Evolutionary conservation across 2,888 invertebrate genomes (phyloP).

Genomic region (Stenotaenia linearis): DNA sequence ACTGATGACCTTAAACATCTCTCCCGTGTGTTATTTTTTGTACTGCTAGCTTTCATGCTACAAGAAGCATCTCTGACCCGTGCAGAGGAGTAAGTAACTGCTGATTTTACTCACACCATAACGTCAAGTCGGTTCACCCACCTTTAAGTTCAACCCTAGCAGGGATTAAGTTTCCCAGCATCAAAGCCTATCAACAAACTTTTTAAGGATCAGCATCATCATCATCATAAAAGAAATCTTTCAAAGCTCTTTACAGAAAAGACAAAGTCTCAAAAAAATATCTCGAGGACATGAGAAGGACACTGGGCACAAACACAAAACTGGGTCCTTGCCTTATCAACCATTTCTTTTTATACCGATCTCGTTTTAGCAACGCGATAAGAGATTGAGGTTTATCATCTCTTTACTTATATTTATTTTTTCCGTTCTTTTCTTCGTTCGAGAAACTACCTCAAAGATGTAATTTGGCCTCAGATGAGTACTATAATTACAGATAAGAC

Average conservation of each 20-base stretch:
- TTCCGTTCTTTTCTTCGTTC: neutral
- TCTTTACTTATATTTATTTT: neutral
- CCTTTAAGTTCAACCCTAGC: neutral
- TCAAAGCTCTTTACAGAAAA: neutral
- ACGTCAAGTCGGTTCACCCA: too few species aligned
- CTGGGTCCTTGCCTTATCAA: neutral
- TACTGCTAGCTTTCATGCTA: too few species aligned
- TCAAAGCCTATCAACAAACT: neutral
- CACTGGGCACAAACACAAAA: neutral
- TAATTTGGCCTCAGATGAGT: neutral
- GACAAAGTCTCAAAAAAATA: neutral
- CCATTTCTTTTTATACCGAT: neutral
- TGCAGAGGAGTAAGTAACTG: too few species aligned
- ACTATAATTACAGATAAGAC: neutral
- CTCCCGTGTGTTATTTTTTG: too few species aligned
- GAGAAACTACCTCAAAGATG: neutral
- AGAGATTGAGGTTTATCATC: neutral
- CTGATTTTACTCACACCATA: too few species aligned
- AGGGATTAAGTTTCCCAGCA: neutral
- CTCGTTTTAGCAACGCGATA: neutral
- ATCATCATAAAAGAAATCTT: neutral
- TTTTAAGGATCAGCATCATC: neutral
- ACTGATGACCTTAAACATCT: too few species aligned
- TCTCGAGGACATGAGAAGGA: neutral
- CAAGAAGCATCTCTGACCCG: too few species aligned